These are phyloP conservation scores for Gastrophryne carolinensis DNA, from an alignment of 2,797 vertebrate genomes.

Conservation along the genomic window DNA sequence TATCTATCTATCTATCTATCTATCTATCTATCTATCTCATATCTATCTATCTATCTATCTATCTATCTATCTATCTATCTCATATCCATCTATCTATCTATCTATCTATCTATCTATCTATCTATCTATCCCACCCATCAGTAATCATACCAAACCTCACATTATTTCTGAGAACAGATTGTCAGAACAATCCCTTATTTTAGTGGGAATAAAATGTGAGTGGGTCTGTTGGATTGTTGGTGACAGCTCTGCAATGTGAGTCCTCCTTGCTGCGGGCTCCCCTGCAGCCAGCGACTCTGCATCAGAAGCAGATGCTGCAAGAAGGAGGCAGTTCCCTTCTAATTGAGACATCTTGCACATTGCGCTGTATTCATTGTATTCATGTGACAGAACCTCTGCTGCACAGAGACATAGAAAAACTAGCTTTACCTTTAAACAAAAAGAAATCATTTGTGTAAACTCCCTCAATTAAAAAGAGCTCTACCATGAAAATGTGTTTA, in stretches of 20 bases:
- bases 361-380: too few relatives aligned
- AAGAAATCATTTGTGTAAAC: too few relatives aligned
- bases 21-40: too few relatives aligned
- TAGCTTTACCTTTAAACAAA: too few relatives aligned
- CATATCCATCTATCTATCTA: too few relatives aligned
- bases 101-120: too few relatives aligned
- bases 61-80: too few relatives aligned
- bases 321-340: constrained; percentile 27
- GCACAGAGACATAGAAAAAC: not conserved
- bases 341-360: constrained; percentile 16
- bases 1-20: too few relatives aligned
- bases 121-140: too few relatives aligned
- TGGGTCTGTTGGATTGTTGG: constrained; percentile 33
- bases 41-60: too few relatives aligned
- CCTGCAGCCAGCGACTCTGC: constrained; percentile 26
- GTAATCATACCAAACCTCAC: not conserved
- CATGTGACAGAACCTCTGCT: not conserved
- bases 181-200: constrained; percentile 18
- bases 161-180: constrained; percentile 5
- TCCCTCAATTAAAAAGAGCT: too few relatives aligned
- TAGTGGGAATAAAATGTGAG: constrained; percentile 18
- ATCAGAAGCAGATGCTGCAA: constrained; percentile 37
- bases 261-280: constrained; percentile 32
- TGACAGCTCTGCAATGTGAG: constrained; percentile 47
- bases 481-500: too few relatives aligned